phyloP scores from a whole-genome alignment of 2,888 invertebrate species.

The Anoncus sp. region DNA sequence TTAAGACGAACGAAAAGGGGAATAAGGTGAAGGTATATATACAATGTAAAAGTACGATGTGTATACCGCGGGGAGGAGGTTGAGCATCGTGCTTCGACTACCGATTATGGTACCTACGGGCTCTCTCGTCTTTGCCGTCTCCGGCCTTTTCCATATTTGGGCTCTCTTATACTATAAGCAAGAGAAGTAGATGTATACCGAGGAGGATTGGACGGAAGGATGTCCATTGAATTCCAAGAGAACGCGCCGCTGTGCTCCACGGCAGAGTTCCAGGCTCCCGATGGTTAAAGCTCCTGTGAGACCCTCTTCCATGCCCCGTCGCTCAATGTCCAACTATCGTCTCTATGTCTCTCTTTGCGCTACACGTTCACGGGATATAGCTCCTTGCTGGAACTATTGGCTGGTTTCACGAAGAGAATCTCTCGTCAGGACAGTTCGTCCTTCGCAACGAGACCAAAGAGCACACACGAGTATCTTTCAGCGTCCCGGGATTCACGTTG shows the following conservation, averaged over 20 bases:
- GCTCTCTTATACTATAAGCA: slow-evolving; percentile 63
- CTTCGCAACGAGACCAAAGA: slow-evolving; percentile 45
- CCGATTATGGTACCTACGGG: slow-evolving; percentile 69
- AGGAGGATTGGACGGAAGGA: slow-evolving; percentile 67
- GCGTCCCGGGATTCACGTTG: slow-evolving; percentile 47
- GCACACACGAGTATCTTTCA: slow-evolving; percentile 50
- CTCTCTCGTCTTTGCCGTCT: slow-evolving; percentile 59
- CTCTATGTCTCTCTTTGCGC: slow-evolving; percentile 76
- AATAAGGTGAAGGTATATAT: slow-evolving; percentile 38
- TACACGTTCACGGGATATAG: slow-evolving; percentile 53
- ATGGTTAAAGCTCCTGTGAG: slow-evolving; percentile 51
- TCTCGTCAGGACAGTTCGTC: slow-evolving; percentile 46
- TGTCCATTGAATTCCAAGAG: slow-evolving; percentile 74
- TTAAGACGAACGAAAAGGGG: slow-evolving; percentile 58
- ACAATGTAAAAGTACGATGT: slow-evolving; percentile 52
- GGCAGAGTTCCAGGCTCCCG: slow-evolving; percentile 47
- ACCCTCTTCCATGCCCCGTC: slow-evolving; percentile 76
- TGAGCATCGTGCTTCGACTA: slow-evolving; percentile 63
- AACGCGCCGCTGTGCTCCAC: slow-evolving; percentile 34
- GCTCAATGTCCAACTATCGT: slow-evolving; percentile 76
- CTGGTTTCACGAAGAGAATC: slow-evolving; percentile 64
- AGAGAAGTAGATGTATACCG: slow-evolving; percentile 56
- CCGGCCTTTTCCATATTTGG: slow-evolving; percentile 69
- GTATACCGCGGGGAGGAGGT: slow-evolving; percentile 37
- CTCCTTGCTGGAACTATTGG: slow-evolving; percentile 41